Evolutionary conservation across 2,113 vertebrate genomes (phyloP), one percentile per base, ranked within the genome.

Genomic region (Bufo gargarizans): DNA sequence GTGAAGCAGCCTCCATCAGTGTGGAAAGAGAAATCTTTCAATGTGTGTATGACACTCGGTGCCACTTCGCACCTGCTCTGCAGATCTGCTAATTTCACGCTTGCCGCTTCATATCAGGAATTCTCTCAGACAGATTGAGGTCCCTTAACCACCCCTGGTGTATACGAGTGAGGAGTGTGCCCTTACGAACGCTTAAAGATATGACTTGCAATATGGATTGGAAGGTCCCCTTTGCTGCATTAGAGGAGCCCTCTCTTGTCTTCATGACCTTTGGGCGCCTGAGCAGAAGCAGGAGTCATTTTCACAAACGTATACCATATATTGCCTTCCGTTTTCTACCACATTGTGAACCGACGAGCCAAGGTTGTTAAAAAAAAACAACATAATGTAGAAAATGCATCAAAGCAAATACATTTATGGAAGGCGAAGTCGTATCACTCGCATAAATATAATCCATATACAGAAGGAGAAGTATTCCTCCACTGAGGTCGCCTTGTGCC

Each of bases 41-140:
- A 83, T 83, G 80, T 67, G 59, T 67, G 45, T 56, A 43, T 88
- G 87, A 84, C 80, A 84, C 81, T 58, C n/a, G 81, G 81, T 55
- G 81, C 69, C 87, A 84, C 72, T 84, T 77, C 63, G 72, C 87
- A 88, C 87, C 87, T 88, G 87, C 87, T 84, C 87, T 67, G 87
- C 63, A 58, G 87, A 88, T 83, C 81, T 88, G 80, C 87, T 88
- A 65, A 88, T 88, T 88, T 88, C 81, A 88, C 87, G 80, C 87
- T 76, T 88, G 87, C 87, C 72, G 81, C 81, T 78, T 88, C 87
- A 55, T 88, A 88, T 88, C 87, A 88, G 79, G 82, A 84, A 88
- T 84, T 72, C 81, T 77, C 55, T 20, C 69, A 77, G 74, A 63
- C 87, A 88, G 81, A 53, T 74, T 77, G 77, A 86, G 85, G 63